Evolutionary conservation across 2,888 invertebrate species (phyloP), one percentile per base, ranked within the genome.

Genomic region (Barypeithes pellucidus): DNA sequence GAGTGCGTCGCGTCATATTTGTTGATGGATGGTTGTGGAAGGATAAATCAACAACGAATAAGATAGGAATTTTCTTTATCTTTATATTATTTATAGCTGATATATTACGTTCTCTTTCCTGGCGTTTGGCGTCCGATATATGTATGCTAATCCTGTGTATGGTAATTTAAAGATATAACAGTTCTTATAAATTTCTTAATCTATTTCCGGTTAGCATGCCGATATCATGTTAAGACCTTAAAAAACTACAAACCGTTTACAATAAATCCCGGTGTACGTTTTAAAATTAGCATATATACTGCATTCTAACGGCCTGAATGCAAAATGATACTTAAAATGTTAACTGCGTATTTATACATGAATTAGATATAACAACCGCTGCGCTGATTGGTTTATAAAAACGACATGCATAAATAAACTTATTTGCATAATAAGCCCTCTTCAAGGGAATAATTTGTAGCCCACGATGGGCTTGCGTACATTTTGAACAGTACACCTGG

Each of bases 321-420:
- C 20, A 60, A 60, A 60, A 18, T 9, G 7, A 20, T 41, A 20
- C 60, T 60, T 60, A 60, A 60, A 60, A 60, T 60, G 60, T 60
- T 41, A 41, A 60, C 60, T 22, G 41, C 41, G 20, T 60, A 41
- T 60, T 60, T 60, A 60, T 60, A 22, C 60, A 60, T 22, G 39
- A 60, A 60, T 60, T 60, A 60, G 50, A 24, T 24, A 24, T 24
- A 50, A 8, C 50, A 24, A 24, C 50, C 22, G n/a, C 43, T 29
- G 29, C 29, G 29, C 47, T 18, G 47, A 47, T 47, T 47, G 7
- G 50, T 50, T 50, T 22, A 24, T 24, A 50, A 22, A 50, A 50
- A 50, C 11, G 50, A n/a, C n/a, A 50, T 50, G 50, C 12, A 50
- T 12, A 50, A 50, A 50, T n/a, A 50, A 24, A 22, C 50, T 12